Evolutionary conservation across 1,140 invertebrate species (phyloP), one percentile per base, ranked within the genome.

Genomic region (Drosophila seguyi): DNA sequence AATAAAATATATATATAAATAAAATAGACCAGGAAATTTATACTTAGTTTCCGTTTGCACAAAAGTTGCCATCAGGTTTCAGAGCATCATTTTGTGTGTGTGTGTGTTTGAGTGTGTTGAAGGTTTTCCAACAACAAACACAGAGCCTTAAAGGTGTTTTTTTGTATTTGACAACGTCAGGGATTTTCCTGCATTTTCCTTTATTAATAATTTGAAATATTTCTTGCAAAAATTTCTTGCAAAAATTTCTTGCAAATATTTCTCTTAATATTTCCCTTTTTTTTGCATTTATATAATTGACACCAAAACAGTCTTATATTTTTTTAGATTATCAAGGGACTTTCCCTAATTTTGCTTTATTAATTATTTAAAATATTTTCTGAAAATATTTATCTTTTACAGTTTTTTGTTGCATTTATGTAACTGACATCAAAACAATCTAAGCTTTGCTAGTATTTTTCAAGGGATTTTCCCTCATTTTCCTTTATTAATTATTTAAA

Each of bases 1-100:
- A 55, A 55, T 55, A 38, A 55, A 55, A 55, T 55, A 55, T 55
- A 55, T 38, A 55, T 55, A 55, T 55, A 55, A 55, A 55, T 55
- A 59, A 59, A 53, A 53, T 59, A n/a, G 56, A 36, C 18, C 14
- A 36, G 22, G 50, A 31, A 53, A 53, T 53, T 53, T 22, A 22
- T 14, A 38, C 34, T 36, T 16, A 22, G 50, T 36, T 53, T 53
- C 50, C 50, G 50, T 53, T 53, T 6, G 50, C 8, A 39, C 52
- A 55, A 55, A 53, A 55, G 34, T 55, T 55, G 20, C 20, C 34
- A 36, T 22, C 31, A 53, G 50, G 7, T 52, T 20, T 14, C 27
- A 52, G 6, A 13, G n/a, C 6, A 0, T 4, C 27, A 20, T 18
- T 48, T n/a, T n/a, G 25, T 48, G 25, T 18, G 47, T 27, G 20